Conservation (phyloP, 1,140 invertebrate species). For the Homalodisca vitripennis region DNA sequence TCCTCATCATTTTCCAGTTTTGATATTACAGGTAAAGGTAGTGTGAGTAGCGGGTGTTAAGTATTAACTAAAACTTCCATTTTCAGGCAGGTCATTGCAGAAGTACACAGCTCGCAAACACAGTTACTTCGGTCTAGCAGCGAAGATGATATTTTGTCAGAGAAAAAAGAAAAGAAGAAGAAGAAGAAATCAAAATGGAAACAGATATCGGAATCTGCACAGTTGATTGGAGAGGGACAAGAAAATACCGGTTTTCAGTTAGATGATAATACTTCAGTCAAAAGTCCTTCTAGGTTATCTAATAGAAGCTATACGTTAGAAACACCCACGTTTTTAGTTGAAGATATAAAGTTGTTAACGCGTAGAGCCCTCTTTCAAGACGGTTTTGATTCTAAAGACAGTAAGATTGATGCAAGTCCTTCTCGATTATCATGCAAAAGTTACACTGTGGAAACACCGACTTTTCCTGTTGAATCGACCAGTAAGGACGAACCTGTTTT, state of each 20-base stretch:
- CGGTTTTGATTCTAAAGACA: neutral
- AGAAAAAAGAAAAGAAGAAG: constrained; percentile 19
- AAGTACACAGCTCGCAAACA: constrained; percentile 11
- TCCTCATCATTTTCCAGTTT: too few relatives aligned
- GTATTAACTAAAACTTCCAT: too few relatives aligned
- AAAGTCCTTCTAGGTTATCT: constrained; percentile 20
- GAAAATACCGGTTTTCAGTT: neutral
- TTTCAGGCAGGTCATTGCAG: constrained; percentile 1
- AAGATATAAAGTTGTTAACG: neutral
- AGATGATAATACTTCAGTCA: neutral
- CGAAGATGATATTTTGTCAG: constrained; percentile 11
- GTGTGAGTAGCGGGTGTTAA: too few relatives aligned
- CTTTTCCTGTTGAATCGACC: neutral
- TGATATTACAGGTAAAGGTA: too few relatives aligned
- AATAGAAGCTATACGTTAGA: constrained; percentile 18
- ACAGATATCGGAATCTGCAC: neutral
- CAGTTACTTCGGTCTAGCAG: constrained; percentile 9
- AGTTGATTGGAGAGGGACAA: neutral
- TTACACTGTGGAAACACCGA: constrained; percentile 1
- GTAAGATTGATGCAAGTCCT: neutral
- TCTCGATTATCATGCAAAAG: neutral
- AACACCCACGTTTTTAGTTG: neutral
- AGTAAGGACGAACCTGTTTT: neutral
- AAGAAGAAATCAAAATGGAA: constrained; percentile 19
- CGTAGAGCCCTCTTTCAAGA: neutral